A percentile compares a stretch with the other conserved stretches of the same genome.
phyloP scores from a whole-genome alignment of 2,797 vertebrate genomes.

The Channallabes apus region DNA sequence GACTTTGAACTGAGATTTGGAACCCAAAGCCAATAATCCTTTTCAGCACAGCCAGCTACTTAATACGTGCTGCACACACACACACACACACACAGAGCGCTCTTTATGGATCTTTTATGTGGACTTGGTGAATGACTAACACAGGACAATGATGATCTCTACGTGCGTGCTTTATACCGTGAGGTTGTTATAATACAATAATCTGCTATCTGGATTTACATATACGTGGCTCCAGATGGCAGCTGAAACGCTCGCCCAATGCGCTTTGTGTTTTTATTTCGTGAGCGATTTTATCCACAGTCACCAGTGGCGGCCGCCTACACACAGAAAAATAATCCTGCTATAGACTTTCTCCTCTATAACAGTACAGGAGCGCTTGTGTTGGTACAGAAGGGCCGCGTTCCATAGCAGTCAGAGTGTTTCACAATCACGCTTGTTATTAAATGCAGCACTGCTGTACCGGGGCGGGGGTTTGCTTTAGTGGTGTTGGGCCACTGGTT shows the following conservation, averaged over 20 bases:
- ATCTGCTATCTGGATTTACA: not conserved
- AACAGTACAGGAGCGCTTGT: too few relatives aligned
- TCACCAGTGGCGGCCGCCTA: too few relatives aligned
- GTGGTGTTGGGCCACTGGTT: too few relatives aligned
- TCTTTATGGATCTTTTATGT: not conserved
- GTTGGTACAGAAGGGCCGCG: too few relatives aligned
- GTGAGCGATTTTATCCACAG: not conserved
- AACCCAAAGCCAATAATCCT: constrained; percentile 21
- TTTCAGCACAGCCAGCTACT: constrained; percentile 3
- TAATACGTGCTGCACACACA: not conserved
- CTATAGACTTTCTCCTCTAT: too few relatives aligned
- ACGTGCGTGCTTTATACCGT: not conserved
- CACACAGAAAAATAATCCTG: too few relatives aligned
- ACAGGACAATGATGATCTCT: not conserved
- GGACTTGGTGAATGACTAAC: not conserved
- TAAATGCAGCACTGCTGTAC: too few relatives aligned
- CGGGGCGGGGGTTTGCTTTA: too few relatives aligned
- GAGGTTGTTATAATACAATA: not conserved
- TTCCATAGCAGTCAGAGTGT: too few relatives aligned
- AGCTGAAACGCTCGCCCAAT: too few relatives aligned
- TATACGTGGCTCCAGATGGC: too few relatives aligned
- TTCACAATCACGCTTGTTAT: too few relatives aligned
- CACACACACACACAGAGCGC: not conserved
- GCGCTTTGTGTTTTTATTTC: not conserved
- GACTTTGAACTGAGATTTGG: constrained; percentile 41